Evolutionary conservation across 2,797 vertebrate genomes (phyloP), one percentile per base, ranked within the genome.

Genomic region (Chanos chanos): DNA sequence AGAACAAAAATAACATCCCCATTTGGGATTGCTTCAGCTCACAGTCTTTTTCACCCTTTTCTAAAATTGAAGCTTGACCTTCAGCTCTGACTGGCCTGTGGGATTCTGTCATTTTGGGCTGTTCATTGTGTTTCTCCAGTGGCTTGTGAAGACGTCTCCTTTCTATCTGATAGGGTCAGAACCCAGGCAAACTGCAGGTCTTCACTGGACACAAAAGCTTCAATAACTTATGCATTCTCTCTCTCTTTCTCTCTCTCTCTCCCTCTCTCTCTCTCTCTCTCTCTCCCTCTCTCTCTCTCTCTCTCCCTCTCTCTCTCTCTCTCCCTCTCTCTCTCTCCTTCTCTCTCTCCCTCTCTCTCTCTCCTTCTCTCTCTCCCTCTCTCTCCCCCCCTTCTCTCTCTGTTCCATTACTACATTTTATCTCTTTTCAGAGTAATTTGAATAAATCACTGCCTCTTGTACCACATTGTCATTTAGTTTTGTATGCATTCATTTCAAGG

Each of bases 291-390:
- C 15, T 43, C 4, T 44, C 3, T 39, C 3, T 36, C 9, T 28
- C 22, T 53, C 3, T 48, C 15, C 36, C 28, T 36, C 12, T 33
- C 13, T n/a, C 19, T 25, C 9, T 40, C 2, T 15, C 8, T 7
- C 12, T 1, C 1, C 4, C 3, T 15, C 8, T 10, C 12, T n/a
- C 18, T 19, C 15, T 8, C 8, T 19, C 25, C 21, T 8, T 12
- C 7, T 40, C 5, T 37, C 58, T 40, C 13, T 24, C 47, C 85
- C 82, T 30, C 7, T 21, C 3, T 22, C 7, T 21, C 1, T 27
- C 6, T 30, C 15, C 19, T 19, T 7, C 15, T 34, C 9, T 33
- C 25, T 15, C 5, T 6, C 19, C 9, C 1, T 19, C 7, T 18
- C 16, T 5, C 4, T 8, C 15, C 5, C 16, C 3, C n/a, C 22